Evolutionary conservation across 2,888 invertebrate species (phyloP).

Genomic region (Vesta saturnalis): DNA sequence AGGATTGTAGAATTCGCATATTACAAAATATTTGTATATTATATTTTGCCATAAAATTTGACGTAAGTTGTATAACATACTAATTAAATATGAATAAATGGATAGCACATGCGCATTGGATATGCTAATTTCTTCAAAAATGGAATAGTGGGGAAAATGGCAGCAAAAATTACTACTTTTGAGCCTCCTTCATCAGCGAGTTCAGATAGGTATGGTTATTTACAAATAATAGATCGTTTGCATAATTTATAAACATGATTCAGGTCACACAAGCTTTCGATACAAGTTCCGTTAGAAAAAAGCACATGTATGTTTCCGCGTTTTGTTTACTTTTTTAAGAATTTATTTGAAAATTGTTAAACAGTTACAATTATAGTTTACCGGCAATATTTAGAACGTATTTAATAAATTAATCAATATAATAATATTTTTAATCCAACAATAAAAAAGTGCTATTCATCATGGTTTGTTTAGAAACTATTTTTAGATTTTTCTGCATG

Average conservation of each 20-base stretch:
- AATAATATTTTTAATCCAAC: too few species aligned
- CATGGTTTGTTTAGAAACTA: conserved; percentile 18
- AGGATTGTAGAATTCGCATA: too few species aligned
- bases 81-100: too few species aligned
- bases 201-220: conserved; percentile 80
- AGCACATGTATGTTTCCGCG: conserved; percentile 38
- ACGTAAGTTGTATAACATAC: not conserved
- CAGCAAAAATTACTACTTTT: conserved; percentile 69
- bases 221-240: conserved; percentile 48
- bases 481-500: conserved; percentile 26
- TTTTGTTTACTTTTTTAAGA: conserved; percentile 43
- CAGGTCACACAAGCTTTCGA: not conserved
- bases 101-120: not conserved
- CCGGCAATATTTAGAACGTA: not conserved
- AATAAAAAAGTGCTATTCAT: too few species aligned
- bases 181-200: conserved; percentile 92
- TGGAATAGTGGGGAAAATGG: conserved; percentile 57
- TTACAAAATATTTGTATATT: too few species aligned
- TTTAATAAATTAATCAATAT: too few species aligned
- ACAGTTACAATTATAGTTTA: not conserved
- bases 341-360: conserved; percentile 15
- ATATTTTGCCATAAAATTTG: too few species aligned
- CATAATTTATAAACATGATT: not conserved
- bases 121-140: not conserved
- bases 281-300: not conserved